Base-by-base conservation (phyloP, 1,140 invertebrate species). In the Grapholita molesta region DNA sequence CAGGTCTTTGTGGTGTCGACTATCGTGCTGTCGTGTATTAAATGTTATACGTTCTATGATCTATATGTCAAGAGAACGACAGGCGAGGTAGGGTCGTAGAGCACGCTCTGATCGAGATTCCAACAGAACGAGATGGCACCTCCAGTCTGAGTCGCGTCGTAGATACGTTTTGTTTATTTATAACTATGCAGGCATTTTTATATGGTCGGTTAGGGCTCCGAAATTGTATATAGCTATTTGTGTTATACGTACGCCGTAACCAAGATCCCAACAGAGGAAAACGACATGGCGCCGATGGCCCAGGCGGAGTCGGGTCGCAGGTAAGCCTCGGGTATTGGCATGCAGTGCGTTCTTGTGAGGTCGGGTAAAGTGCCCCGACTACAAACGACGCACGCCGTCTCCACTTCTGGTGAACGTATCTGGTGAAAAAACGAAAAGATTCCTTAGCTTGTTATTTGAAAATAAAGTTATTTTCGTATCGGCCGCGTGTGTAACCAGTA, bases 201-300 rank as follows among this genome's bases (percentile, higher is more conserved):
- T 8, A 8, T 30, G 3, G 28, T 30, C 28, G 28, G 28, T n/a
- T n/a, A n/a, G n/a, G n/a, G n/a, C n/a, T n/a, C n/a, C n/a, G n/a
- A n/a, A n/a, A n/a, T n/a, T n/a, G n/a, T n/a, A n/a, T n/a, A n/a
- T n/a, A n/a, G n/a, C n/a, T n/a, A n/a, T n/a, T n/a, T n/a, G 0
- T 38, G 6, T 12, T 38, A 38, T 69, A 85, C 85, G 80, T 72
- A 95, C 73, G 95, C 86, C 0, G 96, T 97, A 68, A 97, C 93
- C 64, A 97, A 84, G 69, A 97, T 96, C 24, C 97, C 97, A 7
- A 94, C 93, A 4, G 95, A 93, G 48, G 95, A 95, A 79, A 96
- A 95, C 11, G 94, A 93, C 96, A 96, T 98, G 0, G 97, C 97
- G 0, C 96, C 97, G 65, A 99, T 97, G 0, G 97, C 97, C 95